Conservation (phyloP, 2,888 invertebrate genomes). For the Allacma fusca region DNA sequence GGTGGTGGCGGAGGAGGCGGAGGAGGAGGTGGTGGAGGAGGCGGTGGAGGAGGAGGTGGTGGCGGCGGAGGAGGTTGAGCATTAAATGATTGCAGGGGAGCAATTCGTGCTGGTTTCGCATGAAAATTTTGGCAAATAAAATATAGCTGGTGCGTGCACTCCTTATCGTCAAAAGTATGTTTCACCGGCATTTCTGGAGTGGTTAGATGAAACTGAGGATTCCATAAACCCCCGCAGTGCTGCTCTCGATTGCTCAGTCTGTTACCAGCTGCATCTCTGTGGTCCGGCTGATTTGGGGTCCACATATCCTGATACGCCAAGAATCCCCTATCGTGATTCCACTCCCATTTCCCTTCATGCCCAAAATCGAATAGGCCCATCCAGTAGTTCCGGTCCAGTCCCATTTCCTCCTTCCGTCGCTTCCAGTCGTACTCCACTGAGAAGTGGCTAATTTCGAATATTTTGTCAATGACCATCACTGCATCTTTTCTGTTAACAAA, state of each 20-base stretch:
- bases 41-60: too few species aligned
- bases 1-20: too few species aligned
- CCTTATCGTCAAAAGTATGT: background rate
- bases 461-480: background rate
- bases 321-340: background rate
- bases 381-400: background rate
- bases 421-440: background rate
- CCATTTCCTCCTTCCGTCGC: background rate
- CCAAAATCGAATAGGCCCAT: slow-evolving; percentile 1
- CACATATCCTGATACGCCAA: background rate
- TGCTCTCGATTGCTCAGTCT: background rate
- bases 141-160: background rate
- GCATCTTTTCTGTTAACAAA: background rate
- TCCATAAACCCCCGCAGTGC: background rate
- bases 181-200: background rate
- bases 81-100: too few species aligned
- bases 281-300: background rate
- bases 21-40: too few species aligned
- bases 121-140: background rate
- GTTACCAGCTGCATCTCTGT: background rate
- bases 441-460: background rate
- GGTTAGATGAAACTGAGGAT: background rate
- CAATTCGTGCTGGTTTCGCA: too few species aligned
- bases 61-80: too few species aligned
- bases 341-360: background rate